These are phyloP conservation scores for Zele albiditarsus DNA, from an alignment of 2,888 invertebrate species.

Conservation along the genomic window DNA sequence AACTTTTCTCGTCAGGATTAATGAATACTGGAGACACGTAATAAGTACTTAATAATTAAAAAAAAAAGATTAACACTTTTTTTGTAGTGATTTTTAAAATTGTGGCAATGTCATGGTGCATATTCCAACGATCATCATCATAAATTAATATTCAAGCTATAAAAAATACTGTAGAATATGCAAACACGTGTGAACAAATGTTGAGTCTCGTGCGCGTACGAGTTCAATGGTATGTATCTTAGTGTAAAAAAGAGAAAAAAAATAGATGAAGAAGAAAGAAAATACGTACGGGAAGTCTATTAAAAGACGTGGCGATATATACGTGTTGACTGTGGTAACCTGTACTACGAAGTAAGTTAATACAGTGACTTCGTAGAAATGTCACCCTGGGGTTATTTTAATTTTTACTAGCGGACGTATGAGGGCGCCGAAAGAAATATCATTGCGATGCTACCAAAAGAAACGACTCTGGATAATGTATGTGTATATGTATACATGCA, in stretches of 20 bases:
- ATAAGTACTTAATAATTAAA: neutral
- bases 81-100: neutral
- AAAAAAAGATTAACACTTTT: neutral
- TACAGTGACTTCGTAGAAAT: slow-evolving; percentile 57
- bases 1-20: neutral
- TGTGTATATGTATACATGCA: slow-evolving; percentile 12
- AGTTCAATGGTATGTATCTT: slow-evolving; percentile 21
- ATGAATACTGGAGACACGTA: neutral
- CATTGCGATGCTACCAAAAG: slow-evolving; percentile 42
- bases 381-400: slow-evolving; percentile 53
- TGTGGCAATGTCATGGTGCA: neutral
- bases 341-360: slow-evolving; percentile 57
- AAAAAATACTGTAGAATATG: slow-evolving; percentile 41
- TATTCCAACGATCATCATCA: slow-evolving; percentile 28
- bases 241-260: slow-evolving; percentile 12
- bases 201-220: slow-evolving; percentile 34
- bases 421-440: slow-evolving; percentile 54
- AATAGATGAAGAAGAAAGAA: neutral
- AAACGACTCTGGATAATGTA: slow-evolving; percentile 25
- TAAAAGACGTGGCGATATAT: slow-evolving; percentile 48
- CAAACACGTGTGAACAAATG: slow-evolving; percentile 63
- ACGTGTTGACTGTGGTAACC: slow-evolving; percentile 51
- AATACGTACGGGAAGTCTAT: slow-evolving; percentile 38
- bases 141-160: slow-evolving; percentile 57
- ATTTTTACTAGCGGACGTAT: slow-evolving; percentile 52